Evolutionary conservation across 1,140 invertebrate species (phyloP).

Genomic region (Hyles vespertilio): DNA sequence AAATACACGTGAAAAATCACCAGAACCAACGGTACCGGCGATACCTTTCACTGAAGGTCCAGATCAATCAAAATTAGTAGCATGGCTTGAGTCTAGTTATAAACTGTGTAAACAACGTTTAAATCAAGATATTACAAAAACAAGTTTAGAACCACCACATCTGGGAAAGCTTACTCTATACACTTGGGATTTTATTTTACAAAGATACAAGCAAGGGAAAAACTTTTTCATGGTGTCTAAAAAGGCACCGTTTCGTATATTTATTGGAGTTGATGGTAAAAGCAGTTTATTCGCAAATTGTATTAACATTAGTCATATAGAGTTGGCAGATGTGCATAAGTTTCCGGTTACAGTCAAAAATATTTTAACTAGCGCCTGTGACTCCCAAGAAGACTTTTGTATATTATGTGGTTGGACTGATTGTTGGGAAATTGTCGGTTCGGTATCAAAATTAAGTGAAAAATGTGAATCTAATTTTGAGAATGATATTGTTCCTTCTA

Average conservation of each 20-base stretch:
- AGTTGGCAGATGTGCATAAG: conserved; percentile 43
- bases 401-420: conserved; percentile 51
- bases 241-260: conserved; percentile 48
- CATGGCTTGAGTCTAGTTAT: conserved; percentile 56
- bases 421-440: conserved; percentile 62
- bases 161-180: conserved; percentile 46
- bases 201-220: conserved; percentile 53
- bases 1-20: too few relatives aligned
- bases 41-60: background rate
- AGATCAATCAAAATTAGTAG: conserved; percentile 38
- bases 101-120: conserved; percentile 46
- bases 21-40: too few relatives aligned
- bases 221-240: conserved; percentile 56
- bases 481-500: background rate
- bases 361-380: conserved; percentile 46
- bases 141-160: conserved; percentile 46
- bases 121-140: conserved; percentile 32
- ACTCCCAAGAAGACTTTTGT: conserved; percentile 56
- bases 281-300: conserved; percentile 44
- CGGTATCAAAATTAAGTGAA: conserved; percentile 47
- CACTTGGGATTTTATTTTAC: conserved; percentile 60
- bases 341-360: conserved; percentile 58
- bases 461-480: background rate
- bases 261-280: conserved; percentile 46
- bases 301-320: conserved; percentile 54